Conservation (phyloP, 2,113 vertebrate species). For the Lathamus discolor region DNA sequence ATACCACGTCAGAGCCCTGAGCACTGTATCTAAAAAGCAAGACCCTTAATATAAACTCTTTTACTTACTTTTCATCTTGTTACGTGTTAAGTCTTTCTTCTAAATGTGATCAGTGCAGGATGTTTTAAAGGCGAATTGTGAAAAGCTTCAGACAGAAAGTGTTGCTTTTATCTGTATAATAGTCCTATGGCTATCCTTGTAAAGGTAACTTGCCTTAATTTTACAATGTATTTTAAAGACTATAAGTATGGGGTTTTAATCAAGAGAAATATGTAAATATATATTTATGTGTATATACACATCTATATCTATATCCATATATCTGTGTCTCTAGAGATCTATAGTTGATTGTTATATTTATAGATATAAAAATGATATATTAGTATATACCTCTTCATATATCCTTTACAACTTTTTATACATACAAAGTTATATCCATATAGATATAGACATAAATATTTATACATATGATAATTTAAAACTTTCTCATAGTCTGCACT, state of each 20-base stretch:
- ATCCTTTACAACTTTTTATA: not conserved
- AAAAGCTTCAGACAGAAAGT: not conserved
- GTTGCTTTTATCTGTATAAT: not conserved
- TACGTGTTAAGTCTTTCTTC: not conserved
- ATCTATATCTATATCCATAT: not conserved
- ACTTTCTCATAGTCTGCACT: not conserved
- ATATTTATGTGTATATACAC: not conserved
- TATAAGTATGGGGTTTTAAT: not conserved
- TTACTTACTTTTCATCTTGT: not conserved
- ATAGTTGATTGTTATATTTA: not conserved
- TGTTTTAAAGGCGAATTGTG: not conserved
- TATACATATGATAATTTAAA: not conserved
- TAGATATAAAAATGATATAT: not conserved
- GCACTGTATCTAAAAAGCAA: not conserved
- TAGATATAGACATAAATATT: not conserved
- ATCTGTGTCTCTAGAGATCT: not conserved
- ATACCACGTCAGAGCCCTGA: not conserved
- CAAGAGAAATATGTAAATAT: not conserved
- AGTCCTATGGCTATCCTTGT: not conserved
- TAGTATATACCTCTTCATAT: not conserved
- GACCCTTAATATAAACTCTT: not conserved
- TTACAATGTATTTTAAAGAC: not conserved
- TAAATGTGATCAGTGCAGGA: not conserved
- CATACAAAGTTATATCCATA: not conserved
- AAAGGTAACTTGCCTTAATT: not conserved